Conservation (phyloP, 1,140 invertebrate species). For the Eupristina koningsbergeri region DNA sequence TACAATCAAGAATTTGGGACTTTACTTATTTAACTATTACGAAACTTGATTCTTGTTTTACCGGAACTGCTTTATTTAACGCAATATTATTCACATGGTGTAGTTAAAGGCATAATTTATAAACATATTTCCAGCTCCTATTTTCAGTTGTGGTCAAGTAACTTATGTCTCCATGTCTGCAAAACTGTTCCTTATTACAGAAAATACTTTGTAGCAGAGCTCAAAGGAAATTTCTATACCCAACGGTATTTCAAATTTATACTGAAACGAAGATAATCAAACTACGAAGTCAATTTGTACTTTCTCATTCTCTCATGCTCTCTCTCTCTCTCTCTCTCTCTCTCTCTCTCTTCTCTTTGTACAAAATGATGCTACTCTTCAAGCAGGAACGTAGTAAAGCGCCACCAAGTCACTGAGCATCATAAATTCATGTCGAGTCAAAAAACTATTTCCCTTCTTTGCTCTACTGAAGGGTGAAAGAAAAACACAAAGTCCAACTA, state of each 20-base stretch:
- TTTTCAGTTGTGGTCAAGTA: neutral
- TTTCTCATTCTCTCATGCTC: neutral
- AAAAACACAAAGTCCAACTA: constrained; percentile 21
- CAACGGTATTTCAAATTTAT: constrained; percentile 26
- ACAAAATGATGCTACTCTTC: neutral
- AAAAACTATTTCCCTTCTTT: neutral
- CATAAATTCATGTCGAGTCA: constrained; percentile 37
- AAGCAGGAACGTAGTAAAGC: neutral
- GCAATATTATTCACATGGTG: neutral
- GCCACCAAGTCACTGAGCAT: constrained; percentile 24
- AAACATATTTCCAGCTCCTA: constrained; percentile 13
- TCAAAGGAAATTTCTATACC: constrained; percentile 10
- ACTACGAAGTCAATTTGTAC: constrained; percentile 20
- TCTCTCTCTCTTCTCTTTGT: neutral
- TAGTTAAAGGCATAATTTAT: neutral
- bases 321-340: too few species aligned
- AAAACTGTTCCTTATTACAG: constrained; percentile 32
- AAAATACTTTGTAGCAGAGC: constrained; percentile 16
- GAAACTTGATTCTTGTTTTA: too few species aligned
- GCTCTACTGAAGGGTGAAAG: neutral
- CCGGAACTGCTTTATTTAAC: too few species aligned
- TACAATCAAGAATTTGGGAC: neutral
- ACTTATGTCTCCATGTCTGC: neutral
- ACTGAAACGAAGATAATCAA: constrained; percentile 43
- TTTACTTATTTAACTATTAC: neutral